Evolutionary conservation across 2,797 vertebrate species (phyloP), one percentile per base, ranked within the genome.

Genomic region (Liparis tanakae): DNA sequence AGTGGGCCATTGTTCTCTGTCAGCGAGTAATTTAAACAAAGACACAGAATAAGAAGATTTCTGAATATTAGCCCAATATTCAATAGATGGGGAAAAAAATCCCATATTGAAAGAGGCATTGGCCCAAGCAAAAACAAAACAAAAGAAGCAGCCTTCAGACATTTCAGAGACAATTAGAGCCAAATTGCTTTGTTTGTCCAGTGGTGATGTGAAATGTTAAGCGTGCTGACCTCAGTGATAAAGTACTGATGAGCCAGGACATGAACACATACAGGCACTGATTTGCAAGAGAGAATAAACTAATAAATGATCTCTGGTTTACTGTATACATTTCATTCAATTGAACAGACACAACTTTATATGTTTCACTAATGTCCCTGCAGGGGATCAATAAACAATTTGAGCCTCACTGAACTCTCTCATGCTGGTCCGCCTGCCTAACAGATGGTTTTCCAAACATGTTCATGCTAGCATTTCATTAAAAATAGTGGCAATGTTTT

Each of bases 401-500:
- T 54, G 13, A 18, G 12, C 9, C 30, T 63, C 41, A 37, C 10
- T 39, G 39, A 36, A 46, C 22, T 58, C n/a, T 50, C 22, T 62
- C 12, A 34, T 15, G 18, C 56, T 39, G 17, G 6, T 30, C 25
- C 33, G 30, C 18, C 17, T 7, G 30, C 60, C 25, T 46, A 43
- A 13, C 41, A 10, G 22, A 10, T 15, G 59, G 41, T 30, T 39
- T 50, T 9, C 58, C 18, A 8, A 66, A 58, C 54, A 66, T 13
- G 64, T 10, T 37, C 13, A 50, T 64, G 41, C 34, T 72, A 54
- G 36, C 18, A 43, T 70, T 14, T 58, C 17, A 73, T 33, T 39
- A 20, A 6, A 62, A 7, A 48, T 39, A 34, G 25, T n/a, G 44
- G 30, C 15, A 37, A 3, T 50, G 44, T 17, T 57, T 62, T 64